These are phyloP conservation scores for Rutilus rutilus DNA, from an alignment of 2,113 vertebrate species.

Conservation along the genomic window DNA sequence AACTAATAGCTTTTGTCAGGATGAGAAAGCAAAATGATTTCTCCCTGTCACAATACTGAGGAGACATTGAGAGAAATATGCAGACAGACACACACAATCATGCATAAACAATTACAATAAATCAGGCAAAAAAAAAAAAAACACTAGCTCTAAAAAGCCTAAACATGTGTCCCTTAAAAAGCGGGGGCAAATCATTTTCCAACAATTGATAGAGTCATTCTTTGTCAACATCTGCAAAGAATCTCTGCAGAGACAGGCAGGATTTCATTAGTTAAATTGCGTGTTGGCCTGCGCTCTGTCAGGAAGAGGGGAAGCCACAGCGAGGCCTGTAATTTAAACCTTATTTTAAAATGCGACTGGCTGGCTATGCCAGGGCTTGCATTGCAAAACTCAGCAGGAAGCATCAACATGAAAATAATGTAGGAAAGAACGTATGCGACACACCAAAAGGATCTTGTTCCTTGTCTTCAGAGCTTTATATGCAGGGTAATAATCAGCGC, in stretches of 20 bases:
- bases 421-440: conserved; percentile 57
- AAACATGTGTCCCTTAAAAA: conserved; percentile 52
- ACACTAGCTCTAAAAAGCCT: conserved; percentile 41
- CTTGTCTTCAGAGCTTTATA: conserved; percentile 56
- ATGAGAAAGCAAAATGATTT: conserved; percentile 50
- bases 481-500: conserved; percentile 62
- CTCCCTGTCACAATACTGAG: conserved; percentile 52
- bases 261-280: conserved; percentile 99
- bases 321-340: conserved; percentile 98
- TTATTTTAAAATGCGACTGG: conserved; percentile 87
- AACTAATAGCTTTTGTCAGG: conserved; percentile 51
- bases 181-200: conserved; percentile 72
- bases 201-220: conserved; percentile 86
- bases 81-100: conserved; percentile 34
- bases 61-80: conserved; percentile 36
- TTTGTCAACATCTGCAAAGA: conserved; percentile 97
- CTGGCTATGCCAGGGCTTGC: conserved; percentile 66
- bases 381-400: conserved; percentile 70
- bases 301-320: conserved; percentile 93
- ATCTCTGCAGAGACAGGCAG: conserved; percentile 97
- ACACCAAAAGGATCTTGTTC: conserved; percentile 62
- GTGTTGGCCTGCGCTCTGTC: conserved; percentile 96
- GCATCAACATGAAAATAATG: conserved; percentile 70
- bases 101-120: conserved; percentile 3
- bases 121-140: background rate